These are phyloP conservation scores for Halcyon malimbica DNA, from an alignment of 2,113 vertebrate species.

Conservation along the genomic window DNA sequence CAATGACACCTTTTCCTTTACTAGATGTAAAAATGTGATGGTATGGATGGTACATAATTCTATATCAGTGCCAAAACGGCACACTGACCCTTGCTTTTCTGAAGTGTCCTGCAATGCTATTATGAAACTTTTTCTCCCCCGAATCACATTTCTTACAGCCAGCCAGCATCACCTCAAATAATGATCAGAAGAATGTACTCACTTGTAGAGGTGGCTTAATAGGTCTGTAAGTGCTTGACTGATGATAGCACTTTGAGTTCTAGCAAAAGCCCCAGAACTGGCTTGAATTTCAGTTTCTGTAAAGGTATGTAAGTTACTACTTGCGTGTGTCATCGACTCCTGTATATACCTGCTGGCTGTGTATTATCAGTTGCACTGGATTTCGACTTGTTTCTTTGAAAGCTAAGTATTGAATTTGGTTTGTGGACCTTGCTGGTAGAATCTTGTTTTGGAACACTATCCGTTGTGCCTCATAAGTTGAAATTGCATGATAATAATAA, in stretches of 20 bases:
- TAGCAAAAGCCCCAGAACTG: background rate
- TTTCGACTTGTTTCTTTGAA: background rate
- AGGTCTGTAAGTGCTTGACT: background rate
- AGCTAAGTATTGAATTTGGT: background rate
- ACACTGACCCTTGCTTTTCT: background rate
- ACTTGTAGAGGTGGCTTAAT: background rate
- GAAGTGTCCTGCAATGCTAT: background rate
- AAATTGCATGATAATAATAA: background rate
- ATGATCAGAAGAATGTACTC: background rate
- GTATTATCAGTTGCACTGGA: background rate
- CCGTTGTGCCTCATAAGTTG: rapidly evolving
- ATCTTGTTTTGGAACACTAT: background rate
- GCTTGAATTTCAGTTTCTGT: background rate
- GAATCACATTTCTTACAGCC: background rate
- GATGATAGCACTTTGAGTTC: background rate
- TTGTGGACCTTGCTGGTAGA: background rate
- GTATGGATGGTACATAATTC: background rate
- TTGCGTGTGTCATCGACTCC: background rate
- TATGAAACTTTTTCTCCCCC: background rate
- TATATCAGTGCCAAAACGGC: background rate
- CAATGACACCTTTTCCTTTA: background rate
- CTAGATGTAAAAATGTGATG: background rate
- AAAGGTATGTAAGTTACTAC: background rate
- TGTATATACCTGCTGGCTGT: background rate
- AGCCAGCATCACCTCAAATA: background rate